Evolutionary conservation across 1,140 invertebrate genomes (phyloP).

Genomic region (Cyclina sinensis): DNA sequence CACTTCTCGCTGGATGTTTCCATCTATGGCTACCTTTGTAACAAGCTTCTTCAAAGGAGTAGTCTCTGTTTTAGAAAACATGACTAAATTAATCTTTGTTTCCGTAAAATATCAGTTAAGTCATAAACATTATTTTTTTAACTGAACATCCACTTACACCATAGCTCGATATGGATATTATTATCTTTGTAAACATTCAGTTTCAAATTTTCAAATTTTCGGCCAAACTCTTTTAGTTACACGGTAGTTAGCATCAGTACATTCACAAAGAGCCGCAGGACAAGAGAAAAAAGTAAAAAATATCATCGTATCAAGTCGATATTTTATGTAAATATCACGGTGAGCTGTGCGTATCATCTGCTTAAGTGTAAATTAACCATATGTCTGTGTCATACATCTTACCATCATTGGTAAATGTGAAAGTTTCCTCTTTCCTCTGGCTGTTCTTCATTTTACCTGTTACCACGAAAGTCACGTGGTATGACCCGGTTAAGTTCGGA

Average conservation of each 20-base stretch:
- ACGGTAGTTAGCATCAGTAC: neutral
- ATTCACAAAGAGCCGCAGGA: too few species aligned
- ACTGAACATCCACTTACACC: neutral
- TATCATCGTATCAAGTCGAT: too few species aligned
- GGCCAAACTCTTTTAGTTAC: too few species aligned
- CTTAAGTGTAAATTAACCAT: neutral
- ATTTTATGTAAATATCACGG: neutral
- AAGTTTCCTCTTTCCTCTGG: constrained; percentile 12
- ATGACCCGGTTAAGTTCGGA: constrained; percentile 85
- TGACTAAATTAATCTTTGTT: neutral
- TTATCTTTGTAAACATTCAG: neutral
- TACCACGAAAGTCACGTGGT: constrained; percentile 79
- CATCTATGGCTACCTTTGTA: neutral
- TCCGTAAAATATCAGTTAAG: neutral
- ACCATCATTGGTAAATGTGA: neutral
- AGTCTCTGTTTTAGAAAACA: neutral
- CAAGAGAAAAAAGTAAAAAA: too few species aligned
- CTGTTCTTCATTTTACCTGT: constrained; percentile 11
- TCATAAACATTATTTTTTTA: neutral
- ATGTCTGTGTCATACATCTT: neutral
- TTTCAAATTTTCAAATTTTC: too few species aligned
- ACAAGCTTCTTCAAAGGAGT: neutral
- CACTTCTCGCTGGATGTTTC: constrained; percentile 35
- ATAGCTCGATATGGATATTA: neutral
- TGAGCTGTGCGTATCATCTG: neutral